These are phyloP conservation scores for Patella caerulea DNA, from an alignment of 2,888 invertebrate species.

Conservation along the genomic window DNA sequence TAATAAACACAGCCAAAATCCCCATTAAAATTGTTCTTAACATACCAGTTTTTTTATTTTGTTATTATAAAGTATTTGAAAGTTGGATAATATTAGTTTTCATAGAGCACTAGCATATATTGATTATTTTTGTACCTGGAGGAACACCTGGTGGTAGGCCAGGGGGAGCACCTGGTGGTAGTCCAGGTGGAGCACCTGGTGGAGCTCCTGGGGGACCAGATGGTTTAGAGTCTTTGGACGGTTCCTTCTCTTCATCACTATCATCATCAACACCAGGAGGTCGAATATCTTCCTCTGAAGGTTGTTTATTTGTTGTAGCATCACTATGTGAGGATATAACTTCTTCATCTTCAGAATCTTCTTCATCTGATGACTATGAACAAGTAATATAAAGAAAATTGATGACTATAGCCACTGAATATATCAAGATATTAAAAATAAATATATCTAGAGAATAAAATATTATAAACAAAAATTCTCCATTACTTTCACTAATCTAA, in stretches of 20 bases:
- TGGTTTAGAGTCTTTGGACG: conserved; percentile 35
- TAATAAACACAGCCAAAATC: not conserved
- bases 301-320: not conserved
- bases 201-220: conserved; percentile 60
- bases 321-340: conserved; percentile 39
- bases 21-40: no score
- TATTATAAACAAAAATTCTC: no score
- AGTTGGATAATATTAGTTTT: no score
- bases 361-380: conserved; percentile 33
- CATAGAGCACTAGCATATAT: no score
- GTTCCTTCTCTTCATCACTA: conserved; percentile 24
- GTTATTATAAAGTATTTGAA: not conserved
- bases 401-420: no score
- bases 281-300: not conserved
- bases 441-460: no score
- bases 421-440: no score
- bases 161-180: conserved; percentile 60
- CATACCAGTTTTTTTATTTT: not conserved
- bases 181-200: conserved; percentile 55
- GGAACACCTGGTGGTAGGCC: conserved; percentile 45
- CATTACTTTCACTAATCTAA: no score
- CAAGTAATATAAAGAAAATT: no score
- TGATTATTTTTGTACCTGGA: conserved; percentile 46
- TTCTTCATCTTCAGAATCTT: conserved; percentile 40
- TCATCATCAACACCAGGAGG: conserved; percentile 18